Evolutionary conservation across 2,888 invertebrate species (phyloP).

Genomic region (Hypena proboscidalis): DNA sequence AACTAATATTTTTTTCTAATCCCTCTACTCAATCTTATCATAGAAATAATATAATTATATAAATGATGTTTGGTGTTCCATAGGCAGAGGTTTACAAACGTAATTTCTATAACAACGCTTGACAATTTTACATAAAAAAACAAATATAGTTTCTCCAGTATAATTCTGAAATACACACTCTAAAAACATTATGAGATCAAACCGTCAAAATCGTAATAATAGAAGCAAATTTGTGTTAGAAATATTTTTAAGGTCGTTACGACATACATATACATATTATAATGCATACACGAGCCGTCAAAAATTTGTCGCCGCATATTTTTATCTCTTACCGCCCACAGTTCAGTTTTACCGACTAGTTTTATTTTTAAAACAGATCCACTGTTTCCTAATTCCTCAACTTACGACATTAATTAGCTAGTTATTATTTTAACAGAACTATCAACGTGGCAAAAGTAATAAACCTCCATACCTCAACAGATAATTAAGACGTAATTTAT

Average conservation of each 20-base stretch:
- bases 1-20: no score
- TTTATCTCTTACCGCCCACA: constrained; percentile 38
- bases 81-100: no score
- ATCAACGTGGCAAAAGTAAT: constrained; percentile 10
- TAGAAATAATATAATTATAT: no score
- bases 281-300: constrained; percentile 33
- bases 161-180: constrained; percentile 1
- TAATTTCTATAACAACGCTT: no score
- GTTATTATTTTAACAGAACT: constrained; percentile 28
- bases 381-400: constrained; percentile 37
- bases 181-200: not conserved
- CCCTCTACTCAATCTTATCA: no score
- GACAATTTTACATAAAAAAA: not conserved
- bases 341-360: constrained; percentile 29
- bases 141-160: not conserved
- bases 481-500: constrained; percentile 11
- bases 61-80: no score
- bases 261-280: constrained; percentile 31
- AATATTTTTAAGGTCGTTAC: constrained; percentile 40
- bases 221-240: constrained; percentile 24
- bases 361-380: constrained; percentile 46
- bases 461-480: constrained; percentile 7
- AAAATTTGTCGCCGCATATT: constrained; percentile 38
- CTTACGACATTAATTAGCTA: constrained; percentile 41
- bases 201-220: constrained; percentile 10